These are phyloP conservation scores for Aphelocoma coerulescens DNA, from an alignment of 2,113 vertebrate genomes.

Conservation along the genomic window DNA sequence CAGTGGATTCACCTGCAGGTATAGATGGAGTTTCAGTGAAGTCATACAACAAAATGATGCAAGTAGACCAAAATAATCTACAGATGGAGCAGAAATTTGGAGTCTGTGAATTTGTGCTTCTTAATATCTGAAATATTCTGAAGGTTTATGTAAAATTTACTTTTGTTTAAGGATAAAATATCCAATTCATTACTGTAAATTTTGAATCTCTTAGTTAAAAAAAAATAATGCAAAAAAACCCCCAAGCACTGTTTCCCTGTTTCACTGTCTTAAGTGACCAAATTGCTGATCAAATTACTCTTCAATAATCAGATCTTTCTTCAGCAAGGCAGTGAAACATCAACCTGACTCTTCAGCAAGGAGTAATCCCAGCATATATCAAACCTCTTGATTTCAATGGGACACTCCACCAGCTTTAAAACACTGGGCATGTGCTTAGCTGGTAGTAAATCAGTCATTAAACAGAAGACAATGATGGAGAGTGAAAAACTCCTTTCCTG, in stretches of 20 bases:
- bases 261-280: not conserved
- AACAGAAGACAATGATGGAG: not conserved
- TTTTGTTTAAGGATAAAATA: not conserved
- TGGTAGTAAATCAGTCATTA: conserved; percentile 24
- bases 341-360: not conserved
- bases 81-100: not conserved
- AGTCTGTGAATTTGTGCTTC: not conserved
- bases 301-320: not conserved
- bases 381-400: not conserved
- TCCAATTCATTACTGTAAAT: not conserved
- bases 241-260: not conserved
- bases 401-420: not conserved
- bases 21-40: not conserved
- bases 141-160: not conserved
- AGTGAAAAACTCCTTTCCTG: conserved; percentile 14
- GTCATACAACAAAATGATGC: not conserved
- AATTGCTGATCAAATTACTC: not conserved
- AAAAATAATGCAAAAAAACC: rapidly evolving
- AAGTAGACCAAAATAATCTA: not conserved
- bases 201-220: not conserved
- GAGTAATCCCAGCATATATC: not conserved
- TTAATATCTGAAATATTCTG: not conserved
- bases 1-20: not conserved
- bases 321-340: not conserved
- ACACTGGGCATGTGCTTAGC: not conserved